Conservation (phyloP, 2,113 vertebrate genomes). For the Cynoglossus semilaevis region DNA sequence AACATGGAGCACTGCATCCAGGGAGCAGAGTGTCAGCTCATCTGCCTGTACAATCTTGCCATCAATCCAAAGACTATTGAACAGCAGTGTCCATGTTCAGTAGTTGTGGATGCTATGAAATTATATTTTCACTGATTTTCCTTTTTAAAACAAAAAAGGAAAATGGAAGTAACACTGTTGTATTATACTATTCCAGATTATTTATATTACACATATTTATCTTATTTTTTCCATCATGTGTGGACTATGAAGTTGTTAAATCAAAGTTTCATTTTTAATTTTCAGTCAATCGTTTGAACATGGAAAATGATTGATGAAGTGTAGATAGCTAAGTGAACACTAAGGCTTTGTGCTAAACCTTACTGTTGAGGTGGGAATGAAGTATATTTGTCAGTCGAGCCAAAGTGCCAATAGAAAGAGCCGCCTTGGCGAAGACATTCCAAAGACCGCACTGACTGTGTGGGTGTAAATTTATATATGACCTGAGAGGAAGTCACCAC, state of each 20-base stretch:
- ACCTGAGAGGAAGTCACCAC: constrained; percentile 24
- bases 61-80: constrained; percentile 63
- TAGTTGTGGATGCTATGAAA: constrained; percentile 24
- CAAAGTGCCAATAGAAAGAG: constrained; percentile 51
- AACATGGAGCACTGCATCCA: too few species aligned
- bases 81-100: constrained; percentile 4
- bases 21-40: constrained; percentile 19
- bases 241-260: constrained; percentile 47
- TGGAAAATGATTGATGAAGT: constrained; percentile 7
- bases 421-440: constrained; percentile 63
- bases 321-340: too few species aligned
- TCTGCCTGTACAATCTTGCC: constrained; percentile 39
- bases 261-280: constrained; percentile 43
- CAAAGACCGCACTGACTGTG: constrained; percentile 62
- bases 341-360: constrained; percentile 1
- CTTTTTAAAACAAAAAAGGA: constrained; percentile 5
- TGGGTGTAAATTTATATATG: constrained; percentile 19
- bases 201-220: constrained; percentile 74
- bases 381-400: constrained; percentile 32
- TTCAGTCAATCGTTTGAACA: constrained; percentile 14
- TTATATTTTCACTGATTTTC: constrained; percentile 39
- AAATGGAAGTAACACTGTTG: constrained; percentile 40
- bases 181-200: constrained; percentile 61
- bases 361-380: constrained; percentile 16
- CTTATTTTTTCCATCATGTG: constrained; percentile 33